phyloP scores from a whole-genome alignment of 2,888 invertebrate genomes.

The Ormyrus pomaceus region DNA sequence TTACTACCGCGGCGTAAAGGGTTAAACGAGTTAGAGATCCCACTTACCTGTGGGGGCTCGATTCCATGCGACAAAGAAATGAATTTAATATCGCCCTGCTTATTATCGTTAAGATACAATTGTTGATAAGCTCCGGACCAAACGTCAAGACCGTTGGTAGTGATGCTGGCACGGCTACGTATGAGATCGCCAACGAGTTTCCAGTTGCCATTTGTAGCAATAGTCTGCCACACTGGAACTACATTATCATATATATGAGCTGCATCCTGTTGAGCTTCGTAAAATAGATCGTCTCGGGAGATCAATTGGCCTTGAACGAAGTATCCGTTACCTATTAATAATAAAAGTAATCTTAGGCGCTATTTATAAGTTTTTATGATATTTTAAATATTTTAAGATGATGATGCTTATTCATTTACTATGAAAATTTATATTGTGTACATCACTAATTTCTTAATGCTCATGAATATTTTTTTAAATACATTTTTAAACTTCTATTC shows the following conservation, averaged over 20 bases:
- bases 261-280: constrained; percentile 12
- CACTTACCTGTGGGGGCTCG: constrained; percentile 3
- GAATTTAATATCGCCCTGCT: not conserved
- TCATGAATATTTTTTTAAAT: too few relatives aligned
- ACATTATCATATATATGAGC: constrained; percentile 21
- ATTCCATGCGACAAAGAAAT: not conserved
- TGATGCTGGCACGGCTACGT: not conserved
- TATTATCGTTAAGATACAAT: not conserved
- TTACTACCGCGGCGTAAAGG: too few relatives aligned
- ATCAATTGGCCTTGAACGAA: constrained; percentile 14
- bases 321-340: constrained; percentile 1
- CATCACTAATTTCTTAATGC: too few relatives aligned
- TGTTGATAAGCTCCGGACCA: constrained; percentile 75
- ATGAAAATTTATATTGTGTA: too few relatives aligned
- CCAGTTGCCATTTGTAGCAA: constrained; percentile 18
- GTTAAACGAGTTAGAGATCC: too few relatives aligned
- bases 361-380: not conserved
- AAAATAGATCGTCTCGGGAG: constrained; percentile 12
- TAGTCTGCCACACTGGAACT: constrained; percentile 22
- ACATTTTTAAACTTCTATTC: too few relatives aligned
- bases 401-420: too few relatives aligned
- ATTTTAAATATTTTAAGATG: not conserved
- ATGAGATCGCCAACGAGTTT: constrained; percentile 76
- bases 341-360: not conserved
- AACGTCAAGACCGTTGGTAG: not conserved